Evolutionary conservation across 2,888 invertebrate genomes (phyloP).

Genomic region (Machimus rusticus): DNA sequence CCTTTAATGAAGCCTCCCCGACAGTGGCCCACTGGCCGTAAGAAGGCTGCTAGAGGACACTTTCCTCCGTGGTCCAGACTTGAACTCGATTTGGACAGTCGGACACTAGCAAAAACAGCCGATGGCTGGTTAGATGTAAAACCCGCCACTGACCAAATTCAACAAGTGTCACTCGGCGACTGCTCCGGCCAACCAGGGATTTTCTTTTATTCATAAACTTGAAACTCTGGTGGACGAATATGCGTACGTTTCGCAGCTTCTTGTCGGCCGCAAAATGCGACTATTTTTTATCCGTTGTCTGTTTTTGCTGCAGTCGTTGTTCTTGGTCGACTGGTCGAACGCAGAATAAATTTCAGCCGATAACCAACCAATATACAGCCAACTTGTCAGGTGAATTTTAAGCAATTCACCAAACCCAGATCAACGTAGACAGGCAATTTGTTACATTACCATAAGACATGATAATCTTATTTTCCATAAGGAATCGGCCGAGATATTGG

Average conservation of each 20-base stretch:
- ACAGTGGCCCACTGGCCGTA: not conserved
- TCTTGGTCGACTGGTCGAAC: not conserved
- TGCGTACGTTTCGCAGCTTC: not conserved
- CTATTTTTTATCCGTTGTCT: not conserved
- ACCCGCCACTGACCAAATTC: not conserved
- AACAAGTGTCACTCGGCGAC: not conserved
- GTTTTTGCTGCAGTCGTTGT: not conserved
- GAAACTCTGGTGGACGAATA: not conserved
- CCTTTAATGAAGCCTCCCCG: slow-evolving; percentile 26
- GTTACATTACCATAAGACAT: slow-evolving; percentile 39
- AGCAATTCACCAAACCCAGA: slow-evolving; percentile 1
- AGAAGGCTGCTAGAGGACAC: slow-evolving; percentile 15
- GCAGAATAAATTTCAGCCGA: slow-evolving; percentile 17
- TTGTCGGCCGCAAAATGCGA: not conserved
- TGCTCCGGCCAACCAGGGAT: not conserved
- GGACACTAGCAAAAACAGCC: not conserved
- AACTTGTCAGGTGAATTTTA: slow-evolving; percentile 31
- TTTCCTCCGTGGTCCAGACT: not conserved
- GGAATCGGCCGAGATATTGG: not conserved
- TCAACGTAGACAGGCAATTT: slow-evolving; percentile 23
- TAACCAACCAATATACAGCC: not conserved
- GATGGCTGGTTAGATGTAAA: slow-evolving; percentile 15
- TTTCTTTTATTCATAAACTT: slow-evolving; percentile 30
- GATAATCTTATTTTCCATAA: slow-evolving; percentile 18
- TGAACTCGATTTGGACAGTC: not conserved